Evolutionary conservation across 2,888 invertebrate genomes (phyloP).

Genomic region (Cyaniris semiargus): DNA sequence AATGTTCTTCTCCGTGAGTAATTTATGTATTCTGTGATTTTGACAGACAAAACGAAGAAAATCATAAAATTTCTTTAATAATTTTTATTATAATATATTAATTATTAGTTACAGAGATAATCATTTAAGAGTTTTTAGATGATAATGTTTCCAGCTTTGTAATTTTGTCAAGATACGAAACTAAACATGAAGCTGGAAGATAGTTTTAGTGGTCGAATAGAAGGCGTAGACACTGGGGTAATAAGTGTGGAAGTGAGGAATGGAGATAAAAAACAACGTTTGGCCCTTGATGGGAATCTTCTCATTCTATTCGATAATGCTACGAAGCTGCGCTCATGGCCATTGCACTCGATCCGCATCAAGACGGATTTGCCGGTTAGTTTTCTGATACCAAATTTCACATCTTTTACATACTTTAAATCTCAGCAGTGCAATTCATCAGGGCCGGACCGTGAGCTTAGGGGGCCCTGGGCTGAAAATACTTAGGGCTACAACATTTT

Average conservation of each 20-base stretch:
- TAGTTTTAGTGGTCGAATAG: constrained; percentile 42
- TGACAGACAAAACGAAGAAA: too few species aligned
- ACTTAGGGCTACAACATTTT: too few species aligned
- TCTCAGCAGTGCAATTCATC: too few species aligned
- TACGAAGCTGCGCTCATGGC: constrained; percentile 45
- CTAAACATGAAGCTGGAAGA: constrained; percentile 55
- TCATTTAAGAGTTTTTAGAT: too few species aligned
- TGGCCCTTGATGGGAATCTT: constrained; percentile 42
- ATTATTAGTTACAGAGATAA: neutral
- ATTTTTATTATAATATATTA: too few species aligned
- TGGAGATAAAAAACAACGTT: constrained; percentile 39
- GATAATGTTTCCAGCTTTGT: neutral
- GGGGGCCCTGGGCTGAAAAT: too few species aligned
- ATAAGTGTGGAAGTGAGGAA: constrained; percentile 36
- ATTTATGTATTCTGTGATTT: too few species aligned
- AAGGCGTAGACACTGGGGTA: constrained; percentile 30
- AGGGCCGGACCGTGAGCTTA: too few species aligned
- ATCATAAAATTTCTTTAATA: too few species aligned
- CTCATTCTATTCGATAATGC: constrained; percentile 45
- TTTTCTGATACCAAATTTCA: neutral
- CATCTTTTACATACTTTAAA: neutral
- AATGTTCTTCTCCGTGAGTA: too few species aligned
- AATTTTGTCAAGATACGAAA: neutral
- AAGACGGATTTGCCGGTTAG: constrained; percentile 45
- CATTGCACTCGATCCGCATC: constrained; percentile 44